Percentiles rank a stretch among this genome's conserved stretches.
Evolutionary conservation across 2,113 vertebrate genomes (phyloP).

Genomic region (Dunckerocampus dactyliophorus): DNA sequence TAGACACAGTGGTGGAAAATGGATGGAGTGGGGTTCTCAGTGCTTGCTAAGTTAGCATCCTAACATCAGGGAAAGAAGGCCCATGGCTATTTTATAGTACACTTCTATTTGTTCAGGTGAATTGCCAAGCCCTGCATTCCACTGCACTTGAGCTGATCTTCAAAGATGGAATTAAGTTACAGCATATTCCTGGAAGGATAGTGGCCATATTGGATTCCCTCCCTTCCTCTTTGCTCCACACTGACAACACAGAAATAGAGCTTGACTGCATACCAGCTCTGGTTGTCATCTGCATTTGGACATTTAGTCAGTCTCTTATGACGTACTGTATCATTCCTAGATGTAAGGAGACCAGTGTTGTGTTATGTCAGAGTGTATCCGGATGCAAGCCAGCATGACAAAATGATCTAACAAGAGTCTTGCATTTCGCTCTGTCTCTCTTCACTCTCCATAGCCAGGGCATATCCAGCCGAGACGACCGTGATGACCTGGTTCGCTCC

Average conservation of each 20-base stretch:
- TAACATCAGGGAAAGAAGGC: too few species aligned
- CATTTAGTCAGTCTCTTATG: background rate
- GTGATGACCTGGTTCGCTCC: conserved; percentile 75
- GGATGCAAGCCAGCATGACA: background rate
- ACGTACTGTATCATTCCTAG: conserved; percentile 5
- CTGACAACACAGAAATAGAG: conserved; percentile 31
- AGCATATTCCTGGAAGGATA: conserved; percentile 35
- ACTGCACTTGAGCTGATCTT: conserved; percentile 1
- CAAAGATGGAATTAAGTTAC: conserved; percentile 18
- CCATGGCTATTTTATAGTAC: too few species aligned
- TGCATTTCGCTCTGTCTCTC: background rate
- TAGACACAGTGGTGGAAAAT: too few species aligned
- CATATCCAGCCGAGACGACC: conserved; percentile 71
- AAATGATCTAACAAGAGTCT: background rate
- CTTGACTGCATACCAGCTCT: background rate
- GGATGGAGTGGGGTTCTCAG: too few species aligned
- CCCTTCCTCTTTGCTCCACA: conserved; percentile 8
- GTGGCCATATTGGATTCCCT: conserved; percentile 29
- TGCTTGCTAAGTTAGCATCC: too few species aligned
- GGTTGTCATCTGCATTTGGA: background rate
- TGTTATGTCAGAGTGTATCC: background rate
- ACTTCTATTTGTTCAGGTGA: background rate
- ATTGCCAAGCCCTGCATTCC: background rate
- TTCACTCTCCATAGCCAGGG: conserved; percentile 15
- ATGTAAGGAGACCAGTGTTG: background rate